Base-by-base conservation (phyloP, 2,113 vertebrate genomes). In the Xenopus borealis region DNA sequence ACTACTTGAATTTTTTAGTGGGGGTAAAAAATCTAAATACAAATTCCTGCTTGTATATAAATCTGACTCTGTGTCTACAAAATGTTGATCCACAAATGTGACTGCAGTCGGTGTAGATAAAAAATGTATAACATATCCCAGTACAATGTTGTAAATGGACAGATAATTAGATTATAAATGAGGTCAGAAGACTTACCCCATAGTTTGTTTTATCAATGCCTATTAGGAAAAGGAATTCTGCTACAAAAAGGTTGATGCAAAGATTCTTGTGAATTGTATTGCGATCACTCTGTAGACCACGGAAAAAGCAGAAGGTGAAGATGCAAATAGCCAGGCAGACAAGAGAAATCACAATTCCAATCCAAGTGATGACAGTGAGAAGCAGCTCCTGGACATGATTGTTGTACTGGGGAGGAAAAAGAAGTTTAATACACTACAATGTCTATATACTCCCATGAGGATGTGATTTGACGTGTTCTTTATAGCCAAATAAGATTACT, bases 201-300 rank as follows among this genome's bases (percentile, higher is more conserved):
- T 94, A 93, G 84, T 95, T 90, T 40, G 96, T 98, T 90, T 98
- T 98, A 89, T 98, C 92, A 81, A 96, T 96, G 86, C 97, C 95
- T 86, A 99, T 94, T 81, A 99, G 92, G 87, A 98, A 99, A 92
- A 98, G 96, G 85, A 98, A 94, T 85, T 99, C 97, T 5, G 96
- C 95, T 78, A 98, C 93, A 88, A 99, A 98, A 84, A 99, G 91
- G 87, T 98, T 99, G 88, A 99, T 96, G 89, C 97, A 99, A 82
- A 99, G 86, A 84, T 99, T 98, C 91, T 98, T 99, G 93, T 98
- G 97, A 90, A 99, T 98, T 74, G 97, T 99, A 86, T 98, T 99
- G 78, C 96, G 96, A 83, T 99, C 97, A 33, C 95, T 98, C 87
- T 99, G 97, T 47, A 99, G 93, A 78, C 96, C 97, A 64, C 96